Base-by-base conservation (phyloP, 2,797 vertebrate genomes). In the Anguilla marmorata region DNA sequence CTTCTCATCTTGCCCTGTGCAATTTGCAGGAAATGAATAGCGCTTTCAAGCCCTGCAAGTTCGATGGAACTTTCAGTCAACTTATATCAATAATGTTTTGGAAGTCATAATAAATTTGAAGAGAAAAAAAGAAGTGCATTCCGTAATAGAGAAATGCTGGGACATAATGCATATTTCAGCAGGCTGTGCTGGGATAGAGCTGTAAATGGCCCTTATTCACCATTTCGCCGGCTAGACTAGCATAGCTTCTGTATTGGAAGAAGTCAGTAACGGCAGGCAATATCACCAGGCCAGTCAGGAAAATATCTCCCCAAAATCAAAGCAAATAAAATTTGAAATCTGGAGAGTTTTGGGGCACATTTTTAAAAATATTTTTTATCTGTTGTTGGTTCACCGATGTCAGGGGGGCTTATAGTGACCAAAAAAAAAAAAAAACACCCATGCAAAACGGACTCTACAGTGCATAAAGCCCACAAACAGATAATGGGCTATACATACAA, bases 21-120 rank as follows among this genome's bases (percentile, higher is more conserved):
- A 96, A 96, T 96, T 96, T 96, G 94, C 93, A 90, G 87, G 93
- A 93, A 95, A 95, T 91, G 94, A 93, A 94, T 30, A 95, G 96
- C 94, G 95, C 95, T 95, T 96, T 96, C 37, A 85, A 52, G 41
- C 41, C 60, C 80, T 3, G 12, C 84, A 19, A 79, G 74, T 69
- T 88, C 45, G 33, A 69, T n/a, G 24, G 74, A 85, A 88, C 84
- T 88, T 85, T 63, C 87, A 8, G 33, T 11, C 87, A 60, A 79
- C 69, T 85, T 79, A 30, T 60, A 85, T 76, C 72, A 85, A 76
- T 58, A 69, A 66, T 45, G 41, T 74, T 74, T 60, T 63, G 33
- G 66, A 88, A 82, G 19, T 82, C 50, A 50, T 82, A n/a, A 82
- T 82, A 82, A 76, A 16, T 24, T 50, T 79, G 12, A 14, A 76